A percentile compares a stretch with the other conserved stretches of the same genome.
Evolutionary conservation across 2,113 vertebrate genomes (phyloP).

Genomic region (Podilymbus podiceps): DNA sequence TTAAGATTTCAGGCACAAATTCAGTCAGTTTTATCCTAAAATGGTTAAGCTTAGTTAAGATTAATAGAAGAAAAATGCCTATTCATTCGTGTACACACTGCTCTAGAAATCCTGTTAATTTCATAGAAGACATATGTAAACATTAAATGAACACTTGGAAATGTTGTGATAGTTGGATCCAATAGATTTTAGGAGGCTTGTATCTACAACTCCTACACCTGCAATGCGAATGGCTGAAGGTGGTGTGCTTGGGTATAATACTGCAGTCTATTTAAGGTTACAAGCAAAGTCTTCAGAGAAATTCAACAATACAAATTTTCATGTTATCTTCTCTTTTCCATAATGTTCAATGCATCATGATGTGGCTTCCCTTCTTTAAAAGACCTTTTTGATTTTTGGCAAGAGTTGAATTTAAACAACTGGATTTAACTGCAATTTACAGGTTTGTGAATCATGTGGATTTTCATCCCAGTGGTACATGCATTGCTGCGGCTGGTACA

Average conservation of each 20-base stretch:
- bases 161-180: not conserved
- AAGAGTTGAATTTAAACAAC: not conserved
- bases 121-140: not conserved
- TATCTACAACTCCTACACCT: not conserved
- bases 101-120: not conserved
- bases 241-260: not conserved
- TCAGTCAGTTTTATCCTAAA: not conserved
- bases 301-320: not conserved
- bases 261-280: not conserved
- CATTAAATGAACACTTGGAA: not conserved
- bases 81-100: not conserved
- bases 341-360: not conserved
- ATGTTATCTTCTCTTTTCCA: not conserved
- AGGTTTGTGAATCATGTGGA: constrained; percentile 90
- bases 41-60: not conserved
- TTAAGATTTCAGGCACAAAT: not conserved
- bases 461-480: constrained; percentile 92
- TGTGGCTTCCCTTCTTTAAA: not conserved
- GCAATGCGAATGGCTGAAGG: not conserved
- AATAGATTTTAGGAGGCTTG: not conserved
- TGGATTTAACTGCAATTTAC: not conserved
- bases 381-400: not conserved
- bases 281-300: not conserved
- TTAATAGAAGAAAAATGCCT: not conserved
- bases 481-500: constrained; percentile 85